Base-by-base conservation (phyloP, 2,113 vertebrate genomes). In the Sturnus vulgaris region DNA sequence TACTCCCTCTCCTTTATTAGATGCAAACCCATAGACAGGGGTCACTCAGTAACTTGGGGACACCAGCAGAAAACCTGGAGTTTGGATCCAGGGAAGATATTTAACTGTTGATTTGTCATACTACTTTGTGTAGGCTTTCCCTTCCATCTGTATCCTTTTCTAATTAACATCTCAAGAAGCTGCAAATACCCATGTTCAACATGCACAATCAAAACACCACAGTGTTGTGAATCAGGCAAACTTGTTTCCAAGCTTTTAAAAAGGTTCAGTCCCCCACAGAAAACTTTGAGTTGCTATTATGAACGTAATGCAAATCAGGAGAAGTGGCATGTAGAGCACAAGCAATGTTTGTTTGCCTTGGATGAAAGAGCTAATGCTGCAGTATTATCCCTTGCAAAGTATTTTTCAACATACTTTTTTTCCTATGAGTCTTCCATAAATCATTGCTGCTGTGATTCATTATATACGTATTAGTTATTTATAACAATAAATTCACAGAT, bases 401-500 rank as follows among this genome's bases (percentile, higher is more conserved):
- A 31, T 71, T 56, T 84, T 79, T 42, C 42, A 79, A 22, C 23
- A 35, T 42, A 42, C 14, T 31, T 42, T 82, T 79, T 61, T 55
- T 27, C 39, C 12, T 57, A 21, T 76, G 57, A 82, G 55, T 88
- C 73, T 80, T 80, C 92, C 75, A 95, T 87, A 87, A 93, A 61
- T 60, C 59, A 2, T 72, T 80, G 28, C 68, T 25, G 6, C 27
- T 40, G 13, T 40, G 18, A 69, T 90, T 94, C 95, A 95, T 95
- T 93, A 91, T 90, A 85, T 22, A 71, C 47, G 59, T 93, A 93
- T 96, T 95, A 94, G 95, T 96, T 97, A 96, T 95, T 96, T 86
- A 94, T 96, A 96, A 88, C 92, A 78, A 94, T 66, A 94, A 68
- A 83, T 71, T 94, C 92, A 64, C 49, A 90, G 82, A 96, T 95